A percentile compares a stretch with the other conserved stretches of the same genome.
Conservation (phyloP, 30 jellyfish, hydroid and myxozoan genomes). For the Cassiopea andromeda region DNA sequence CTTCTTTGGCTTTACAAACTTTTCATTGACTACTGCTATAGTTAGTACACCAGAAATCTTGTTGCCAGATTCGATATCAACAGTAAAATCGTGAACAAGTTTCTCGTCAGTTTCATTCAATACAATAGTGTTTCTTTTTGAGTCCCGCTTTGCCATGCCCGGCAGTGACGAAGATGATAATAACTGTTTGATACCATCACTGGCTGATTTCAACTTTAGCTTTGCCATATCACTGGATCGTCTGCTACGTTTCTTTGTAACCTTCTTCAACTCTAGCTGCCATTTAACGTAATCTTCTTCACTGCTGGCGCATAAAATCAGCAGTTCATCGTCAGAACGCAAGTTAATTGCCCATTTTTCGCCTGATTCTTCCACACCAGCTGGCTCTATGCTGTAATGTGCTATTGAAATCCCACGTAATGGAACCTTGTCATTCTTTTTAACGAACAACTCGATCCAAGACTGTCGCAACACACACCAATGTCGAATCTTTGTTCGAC, state of each 20-base stretch:
- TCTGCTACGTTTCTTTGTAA: slow-evolving; percentile 42
- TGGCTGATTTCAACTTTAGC: slow-evolving; percentile 49
- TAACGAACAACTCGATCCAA: slow-evolving; percentile 67
- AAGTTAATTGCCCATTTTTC: slow-evolving; percentile 67
- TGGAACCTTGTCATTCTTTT: slow-evolving; percentile 67
- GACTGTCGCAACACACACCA: slow-evolving; percentile 87
- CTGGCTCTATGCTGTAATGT: slow-evolving; percentile 29
- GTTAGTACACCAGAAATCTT: slow-evolving; percentile 77
- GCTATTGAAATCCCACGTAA: slow-evolving; percentile 50
- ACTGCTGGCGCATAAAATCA: slow-evolving; percentile 53
- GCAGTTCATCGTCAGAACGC: slow-evolving; percentile 49
- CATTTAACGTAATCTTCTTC: slow-evolving; percentile 66
- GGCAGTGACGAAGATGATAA: slow-evolving; percentile 57
- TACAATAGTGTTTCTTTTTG: slow-evolving; percentile 83
- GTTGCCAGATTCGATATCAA: slow-evolving; percentile 77
- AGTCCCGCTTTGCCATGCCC: slow-evolving; percentile 71
- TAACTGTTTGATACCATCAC: slow-evolving; percentile 58
- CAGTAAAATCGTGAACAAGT: slow-evolving; percentile 82
- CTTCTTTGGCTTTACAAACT: slow-evolving; percentile 64
- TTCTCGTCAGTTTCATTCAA: slow-evolving; percentile 80
- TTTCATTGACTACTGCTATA: slow-evolving; percentile 28
- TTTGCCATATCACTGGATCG: slow-evolving; percentile 59
- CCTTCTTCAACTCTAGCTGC: slow-evolving; percentile 68
- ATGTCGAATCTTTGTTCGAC: slow-evolving; percentile 69
- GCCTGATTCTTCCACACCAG: slow-evolving; percentile 52